Evolutionary conservation across 2,797 vertebrate species (phyloP).

Genomic region (Melanotaenia parkinsoni): DNA sequence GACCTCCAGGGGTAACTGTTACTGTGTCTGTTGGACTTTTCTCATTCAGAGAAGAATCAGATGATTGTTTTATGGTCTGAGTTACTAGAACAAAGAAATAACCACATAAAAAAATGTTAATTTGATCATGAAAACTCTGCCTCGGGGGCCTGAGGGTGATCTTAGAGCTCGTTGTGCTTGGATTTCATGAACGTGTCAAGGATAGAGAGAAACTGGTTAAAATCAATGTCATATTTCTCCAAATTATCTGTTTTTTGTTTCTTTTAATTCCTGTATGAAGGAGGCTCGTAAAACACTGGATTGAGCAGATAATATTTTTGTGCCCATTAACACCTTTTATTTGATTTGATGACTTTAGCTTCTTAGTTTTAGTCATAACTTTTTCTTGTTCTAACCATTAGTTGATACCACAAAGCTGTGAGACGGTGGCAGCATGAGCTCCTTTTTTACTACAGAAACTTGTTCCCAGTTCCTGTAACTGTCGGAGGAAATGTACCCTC

Average conservation of each 20-base stretch:
- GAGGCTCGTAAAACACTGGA: neutral
- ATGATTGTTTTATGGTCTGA: constrained; percentile 21
- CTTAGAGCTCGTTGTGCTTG: neutral
- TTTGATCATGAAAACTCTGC: neutral
- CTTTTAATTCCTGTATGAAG: neutral
- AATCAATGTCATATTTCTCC: neutral
- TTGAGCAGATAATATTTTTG: neutral
- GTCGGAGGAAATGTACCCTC: neutral
- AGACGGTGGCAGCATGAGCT: neutral
- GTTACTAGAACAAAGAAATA: neutral
- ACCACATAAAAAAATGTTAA: neutral
- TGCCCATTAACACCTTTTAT: neutral
- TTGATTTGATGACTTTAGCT: neutral
- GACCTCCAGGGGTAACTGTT: constrained; percentile 25
- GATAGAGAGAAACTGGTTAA: neutral
- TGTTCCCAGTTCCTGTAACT: neutral
- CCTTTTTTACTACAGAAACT: neutral
- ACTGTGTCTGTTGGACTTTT: constrained; percentile 27
- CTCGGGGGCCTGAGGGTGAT: neutral
- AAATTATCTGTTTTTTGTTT: neutral
- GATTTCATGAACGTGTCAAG: neutral
- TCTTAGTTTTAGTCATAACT: neutral
- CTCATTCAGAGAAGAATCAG: constrained; percentile 4
- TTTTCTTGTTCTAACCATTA: neutral
- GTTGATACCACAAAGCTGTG: neutral